Conservation (phyloP, 2,888 invertebrate species). For the Cerastis rubricosa region DNA sequence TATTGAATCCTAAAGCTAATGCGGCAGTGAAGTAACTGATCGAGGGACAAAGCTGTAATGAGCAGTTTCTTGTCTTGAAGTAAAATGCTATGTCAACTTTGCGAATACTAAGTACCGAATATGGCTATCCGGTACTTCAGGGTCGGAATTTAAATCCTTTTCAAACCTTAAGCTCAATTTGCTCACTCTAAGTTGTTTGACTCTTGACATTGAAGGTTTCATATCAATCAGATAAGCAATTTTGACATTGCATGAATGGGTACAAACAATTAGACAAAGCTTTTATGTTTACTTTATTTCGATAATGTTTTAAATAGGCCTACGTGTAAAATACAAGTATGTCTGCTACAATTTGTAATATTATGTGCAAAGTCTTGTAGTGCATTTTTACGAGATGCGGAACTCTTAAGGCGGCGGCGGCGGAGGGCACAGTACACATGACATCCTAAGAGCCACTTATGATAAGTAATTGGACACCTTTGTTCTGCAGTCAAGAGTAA, state of each 20-base stretch:
- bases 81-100: not conserved
- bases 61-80: constrained; percentile 1
- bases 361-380: not conserved
- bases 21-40: not conserved
- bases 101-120: not conserved
- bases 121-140: not conserved
- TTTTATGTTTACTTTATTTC: constrained; percentile 37
- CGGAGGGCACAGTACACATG: constrained; percentile 32
- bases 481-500: constrained; percentile 49
- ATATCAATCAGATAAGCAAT: constrained; percentile 56
- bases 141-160: not conserved
- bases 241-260: constrained; percentile 44
- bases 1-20: constrained; percentile 3
- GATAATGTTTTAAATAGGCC: constrained; percentile 37
- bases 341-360: constrained; percentile 1
- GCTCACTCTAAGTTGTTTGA: constrained; percentile 15
- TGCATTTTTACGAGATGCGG: constrained; percentile 36
- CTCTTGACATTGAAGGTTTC: constrained; percentile 50
- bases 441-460: constrained; percentile 46
- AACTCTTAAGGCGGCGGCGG: constrained; percentile 22
- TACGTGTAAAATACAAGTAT: constrained; percentile 9
- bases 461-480: constrained; percentile 57
- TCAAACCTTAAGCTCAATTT: not conserved
- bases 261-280: constrained; percentile 37
- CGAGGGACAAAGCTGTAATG: not conserved